Conservation (phyloP, 1,140 invertebrate species). For the Phenacoccus solenopsis region DNA sequence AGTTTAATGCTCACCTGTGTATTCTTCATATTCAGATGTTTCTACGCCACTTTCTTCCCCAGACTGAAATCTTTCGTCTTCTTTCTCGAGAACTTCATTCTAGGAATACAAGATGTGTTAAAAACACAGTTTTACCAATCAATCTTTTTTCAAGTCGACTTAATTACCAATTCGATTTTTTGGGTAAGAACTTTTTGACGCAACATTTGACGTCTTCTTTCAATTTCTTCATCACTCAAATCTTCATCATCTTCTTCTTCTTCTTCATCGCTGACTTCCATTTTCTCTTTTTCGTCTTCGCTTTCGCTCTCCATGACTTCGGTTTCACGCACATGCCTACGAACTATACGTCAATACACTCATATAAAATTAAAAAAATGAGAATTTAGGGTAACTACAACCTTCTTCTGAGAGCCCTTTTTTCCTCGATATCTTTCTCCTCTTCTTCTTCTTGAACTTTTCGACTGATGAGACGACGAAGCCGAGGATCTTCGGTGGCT, state of each 20-base stretch:
- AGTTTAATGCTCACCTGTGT: conserved; percentile 44
- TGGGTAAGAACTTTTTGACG: conserved; percentile 53
- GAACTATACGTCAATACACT: not conserved
- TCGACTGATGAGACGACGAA: conserved; percentile 43
- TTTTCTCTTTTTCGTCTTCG: conserved; percentile 36
- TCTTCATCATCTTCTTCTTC: conserved; percentile 55
- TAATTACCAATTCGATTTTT: conserved; percentile 42
- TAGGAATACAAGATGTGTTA: not conserved
- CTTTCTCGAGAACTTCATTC: conserved; percentile 41
- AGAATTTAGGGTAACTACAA: not conserved
- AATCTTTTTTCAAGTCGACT: too few relatives aligned
- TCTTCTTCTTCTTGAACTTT: conserved; percentile 31
- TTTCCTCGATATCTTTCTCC: conserved; percentile 32
- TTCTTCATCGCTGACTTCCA: conserved; percentile 45
- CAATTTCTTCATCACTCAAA: conserved; percentile 68
- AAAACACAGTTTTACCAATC: too few relatives aligned
- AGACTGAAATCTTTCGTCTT: conserved; percentile 53
- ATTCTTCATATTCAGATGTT: conserved; percentile 70
- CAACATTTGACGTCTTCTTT: conserved; percentile 56
- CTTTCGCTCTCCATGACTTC: conserved; percentile 51
- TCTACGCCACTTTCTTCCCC: conserved; percentile 63
- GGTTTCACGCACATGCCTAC: conserved; percentile 40
- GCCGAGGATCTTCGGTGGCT: conserved; percentile 57
- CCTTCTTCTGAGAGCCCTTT: conserved; percentile 35
- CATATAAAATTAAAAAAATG: not conserved